Evolutionary conservation across 2,113 vertebrate genomes (phyloP).

Genomic region (Promerops cafer): DNA sequence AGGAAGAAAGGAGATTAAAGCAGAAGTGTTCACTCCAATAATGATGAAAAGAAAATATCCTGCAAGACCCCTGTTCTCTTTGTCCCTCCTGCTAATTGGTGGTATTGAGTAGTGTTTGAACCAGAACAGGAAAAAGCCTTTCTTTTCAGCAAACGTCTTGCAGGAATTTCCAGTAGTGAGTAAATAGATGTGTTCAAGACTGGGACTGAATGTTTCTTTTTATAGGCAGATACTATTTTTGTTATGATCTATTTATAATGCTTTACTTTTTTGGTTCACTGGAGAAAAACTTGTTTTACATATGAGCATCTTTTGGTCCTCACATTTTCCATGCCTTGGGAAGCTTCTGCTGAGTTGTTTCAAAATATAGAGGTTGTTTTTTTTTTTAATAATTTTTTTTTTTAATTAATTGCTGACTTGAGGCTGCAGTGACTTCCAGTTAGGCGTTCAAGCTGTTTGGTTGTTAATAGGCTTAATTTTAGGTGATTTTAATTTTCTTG

Average conservation of each 20-base stretch:
- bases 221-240: conserved; percentile 34
- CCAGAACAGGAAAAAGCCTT: not conserved
- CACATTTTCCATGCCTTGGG: not conserved
- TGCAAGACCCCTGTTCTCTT: not conserved
- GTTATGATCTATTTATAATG: conserved; percentile 7
- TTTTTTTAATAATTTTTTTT: not conserved
- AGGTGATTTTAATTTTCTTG: not conserved
- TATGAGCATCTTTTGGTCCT: not conserved
- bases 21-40: not conserved
- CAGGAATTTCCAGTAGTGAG: not conserved
- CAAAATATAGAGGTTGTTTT: accelerated
- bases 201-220: not conserved
- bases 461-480: not conserved
- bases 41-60: not conserved
- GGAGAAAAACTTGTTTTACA: not conserved
- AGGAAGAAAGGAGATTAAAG: not conserved
- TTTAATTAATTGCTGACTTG: not conserved
- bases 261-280: not conserved
- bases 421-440: not conserved
- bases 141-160: not conserved
- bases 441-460: not conserved
- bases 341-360: not conserved
- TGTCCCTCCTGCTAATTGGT: not conserved
- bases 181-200: not conserved
- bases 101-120: not conserved